Percentiles rank a stretch among this genome's conserved stretches.
Evolutionary conservation across 1,140 invertebrate genomes (phyloP).

Genomic region (Atta colombica): DNA sequence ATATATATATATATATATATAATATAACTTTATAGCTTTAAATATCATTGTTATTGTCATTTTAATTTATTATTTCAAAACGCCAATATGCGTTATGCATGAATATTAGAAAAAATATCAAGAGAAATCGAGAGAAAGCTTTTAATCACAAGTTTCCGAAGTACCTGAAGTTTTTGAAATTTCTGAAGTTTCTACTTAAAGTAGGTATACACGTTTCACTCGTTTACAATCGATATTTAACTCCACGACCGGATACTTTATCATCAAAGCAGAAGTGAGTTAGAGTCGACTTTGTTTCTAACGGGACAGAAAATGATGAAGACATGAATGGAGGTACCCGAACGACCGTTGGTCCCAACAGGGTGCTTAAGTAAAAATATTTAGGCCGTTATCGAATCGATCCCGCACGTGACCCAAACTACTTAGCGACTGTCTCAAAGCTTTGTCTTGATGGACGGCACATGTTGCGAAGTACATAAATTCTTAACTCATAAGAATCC

Average conservation of each 20-base stretch:
- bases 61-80: not conserved
- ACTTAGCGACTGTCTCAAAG: conserved; percentile 59
- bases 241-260: conserved; percentile 53
- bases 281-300: conserved; percentile 62
- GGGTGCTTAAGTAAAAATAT: conserved; percentile 79
- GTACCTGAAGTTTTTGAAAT: conserved; percentile 26
- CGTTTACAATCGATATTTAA: conserved; percentile 63
- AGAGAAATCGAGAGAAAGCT: conserved; percentile 3
- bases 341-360: conserved; percentile 70
- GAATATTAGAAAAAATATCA: not conserved
- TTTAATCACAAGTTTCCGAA: conserved; percentile 31
- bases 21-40: too few species aligned
- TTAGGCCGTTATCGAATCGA: conserved; percentile 76
- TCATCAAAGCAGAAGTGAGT: conserved; percentile 29
- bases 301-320: conserved; percentile 74
- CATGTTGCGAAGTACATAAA: conserved; percentile 26
- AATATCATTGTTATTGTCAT: too few species aligned
- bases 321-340: conserved; percentile 63
- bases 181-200: conserved; percentile 34
- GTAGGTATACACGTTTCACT: conserved; percentile 32
- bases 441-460: conserved; percentile 48
- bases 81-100: not conserved
- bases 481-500: not conserved
- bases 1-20: too few species aligned
- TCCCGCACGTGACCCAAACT: conserved; percentile 61